Evolutionary conservation across 2,888 invertebrate species (phyloP).

Genomic region (Steinernema scapterisci): DNA sequence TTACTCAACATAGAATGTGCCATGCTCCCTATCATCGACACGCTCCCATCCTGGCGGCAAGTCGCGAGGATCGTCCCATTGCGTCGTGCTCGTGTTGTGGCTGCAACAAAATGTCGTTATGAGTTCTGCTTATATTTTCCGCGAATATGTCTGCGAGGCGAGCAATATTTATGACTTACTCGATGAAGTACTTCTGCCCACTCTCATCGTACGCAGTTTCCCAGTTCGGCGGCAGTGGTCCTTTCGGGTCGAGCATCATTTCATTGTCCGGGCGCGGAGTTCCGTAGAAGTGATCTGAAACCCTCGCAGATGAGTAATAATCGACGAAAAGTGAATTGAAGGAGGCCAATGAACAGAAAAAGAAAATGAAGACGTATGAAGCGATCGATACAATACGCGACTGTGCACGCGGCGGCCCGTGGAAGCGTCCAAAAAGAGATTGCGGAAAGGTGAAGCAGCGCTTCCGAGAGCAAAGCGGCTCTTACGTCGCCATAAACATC

Average conservation of each 20-base stretch:
- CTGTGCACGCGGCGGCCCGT: no score
- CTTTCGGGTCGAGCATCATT: slow-evolving; percentile 57
- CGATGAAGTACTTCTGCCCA: slow-evolving; percentile 95
- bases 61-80: slow-evolving; percentile 91
- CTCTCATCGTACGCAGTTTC: slow-evolving; percentile 95
- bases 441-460: neutral
- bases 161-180: slow-evolving; percentile 71
- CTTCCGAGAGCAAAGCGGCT: neutral
- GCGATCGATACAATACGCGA: slow-evolving; percentile 20
- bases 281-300: slow-evolving; percentile 74
- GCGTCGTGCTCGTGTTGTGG: slow-evolving; percentile 92
- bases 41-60: slow-evolving; percentile 98
- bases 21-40: slow-evolving; percentile 94
- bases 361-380: neutral
- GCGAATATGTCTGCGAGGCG: neutral
- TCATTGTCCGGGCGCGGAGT: slow-evolving; percentile 71
- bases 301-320: neutral
- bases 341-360: no score
- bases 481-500: neutral
- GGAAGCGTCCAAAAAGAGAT: neutral
- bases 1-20: slow-evolving; percentile 92
- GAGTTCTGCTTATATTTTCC: slow-evolving; percentile 14
- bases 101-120: slow-evolving; percentile 71
- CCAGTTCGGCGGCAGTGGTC: slow-evolving; percentile 90
- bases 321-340: no score